Conservation (phyloP, 2,888 invertebrate genomes). For the Criorhina ranunculi region DNA sequence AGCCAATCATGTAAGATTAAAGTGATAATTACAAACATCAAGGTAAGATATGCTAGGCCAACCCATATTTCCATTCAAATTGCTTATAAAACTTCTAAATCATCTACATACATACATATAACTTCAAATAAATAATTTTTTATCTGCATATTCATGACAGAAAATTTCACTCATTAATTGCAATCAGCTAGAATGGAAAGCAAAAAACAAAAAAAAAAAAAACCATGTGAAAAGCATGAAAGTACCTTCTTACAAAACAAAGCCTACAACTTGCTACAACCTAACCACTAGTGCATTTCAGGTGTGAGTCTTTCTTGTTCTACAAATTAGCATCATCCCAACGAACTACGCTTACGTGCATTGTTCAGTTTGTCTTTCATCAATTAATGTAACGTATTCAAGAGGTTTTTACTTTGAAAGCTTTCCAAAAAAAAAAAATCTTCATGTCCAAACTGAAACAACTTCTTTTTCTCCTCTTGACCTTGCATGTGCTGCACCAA, state of each 20-base stretch:
- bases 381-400: slow-evolving; percentile 27
- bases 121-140: slow-evolving; percentile 17
- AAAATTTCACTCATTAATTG: slow-evolving; percentile 50
- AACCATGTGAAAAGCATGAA: slow-evolving; percentile 8
- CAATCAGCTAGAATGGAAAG: slow-evolving; percentile 25
- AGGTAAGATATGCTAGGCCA: too few species aligned
- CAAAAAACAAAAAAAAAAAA: background rate
- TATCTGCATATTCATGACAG: slow-evolving; percentile 38
- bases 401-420: slow-evolving; percentile 3
- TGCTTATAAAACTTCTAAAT: background rate
- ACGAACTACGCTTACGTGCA: slow-evolving; percentile 10
- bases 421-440: slow-evolving; percentile 4
- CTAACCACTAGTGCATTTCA: too few species aligned
- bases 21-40: too few species aligned
- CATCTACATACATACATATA: too few species aligned
- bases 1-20: too few species aligned
- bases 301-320: too few species aligned
- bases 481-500: too few species aligned
- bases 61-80: too few species aligned
- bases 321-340: background rate
- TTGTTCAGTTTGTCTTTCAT: slow-evolving; percentile 10
- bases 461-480: too few species aligned
- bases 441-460: background rate
- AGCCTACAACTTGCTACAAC: too few species aligned
- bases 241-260: too few species aligned